Evolutionary conservation across 2,888 invertebrate genomes (phyloP).

Genomic region (Euzetes globulus): DNA sequence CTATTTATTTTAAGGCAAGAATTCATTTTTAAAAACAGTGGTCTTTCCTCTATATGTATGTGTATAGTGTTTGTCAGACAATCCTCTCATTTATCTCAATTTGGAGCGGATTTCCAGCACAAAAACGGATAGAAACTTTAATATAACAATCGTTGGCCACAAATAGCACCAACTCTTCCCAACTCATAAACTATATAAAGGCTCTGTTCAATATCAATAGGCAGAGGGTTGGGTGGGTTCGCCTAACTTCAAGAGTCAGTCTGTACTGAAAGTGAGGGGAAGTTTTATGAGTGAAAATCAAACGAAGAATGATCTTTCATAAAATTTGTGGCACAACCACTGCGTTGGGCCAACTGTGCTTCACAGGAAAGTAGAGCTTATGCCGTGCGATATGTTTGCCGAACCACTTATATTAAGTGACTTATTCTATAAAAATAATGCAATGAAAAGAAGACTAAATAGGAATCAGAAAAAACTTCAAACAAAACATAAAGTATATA

Average conservation of each 20-base stretch:
- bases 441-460: not conserved
- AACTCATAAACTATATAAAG: constrained; percentile 10
- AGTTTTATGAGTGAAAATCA: not conserved
- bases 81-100: constrained; percentile 20
- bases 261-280: not conserved
- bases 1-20: constrained; percentile 18
- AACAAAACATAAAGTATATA: not conserved
- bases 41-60: not conserved
- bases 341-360: not conserved
- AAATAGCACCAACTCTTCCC: not conserved
- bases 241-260: not conserved
- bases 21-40: constrained; percentile 1
- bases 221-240: not conserved
- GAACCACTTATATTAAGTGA: not conserved
- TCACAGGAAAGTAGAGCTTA: not conserved
- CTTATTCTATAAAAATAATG: not conserved
- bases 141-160: constrained; percentile 14
- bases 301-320: not conserved
- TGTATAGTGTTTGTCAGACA: not conserved
- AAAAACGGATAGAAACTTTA: not conserved
- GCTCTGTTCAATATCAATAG: not conserved
- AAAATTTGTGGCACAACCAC: constrained; percentile 1
- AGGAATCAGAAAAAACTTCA: not conserved
- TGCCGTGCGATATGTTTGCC: constrained; percentile 11
- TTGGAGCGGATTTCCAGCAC: not conserved